Evolutionary conservation across 2,888 invertebrate genomes (phyloP).

Genomic region (Alsophila aescularia): DNA sequence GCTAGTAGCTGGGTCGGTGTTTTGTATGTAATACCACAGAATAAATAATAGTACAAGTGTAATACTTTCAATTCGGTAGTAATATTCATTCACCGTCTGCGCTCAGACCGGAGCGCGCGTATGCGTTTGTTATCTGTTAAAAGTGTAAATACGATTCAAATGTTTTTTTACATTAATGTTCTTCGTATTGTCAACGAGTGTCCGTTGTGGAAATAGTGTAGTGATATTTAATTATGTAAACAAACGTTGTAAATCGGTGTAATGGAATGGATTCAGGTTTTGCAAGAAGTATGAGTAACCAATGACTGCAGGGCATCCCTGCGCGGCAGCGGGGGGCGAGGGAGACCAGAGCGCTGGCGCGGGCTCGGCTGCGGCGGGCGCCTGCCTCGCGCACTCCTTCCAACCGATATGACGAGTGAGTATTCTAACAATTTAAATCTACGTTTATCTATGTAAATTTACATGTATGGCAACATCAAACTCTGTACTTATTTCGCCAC

Average conservation of each 20-base stretch:
- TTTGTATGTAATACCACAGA: slow-evolving; percentile 60
- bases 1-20: slow-evolving; percentile 57
- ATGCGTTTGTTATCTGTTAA: slow-evolving; percentile 46
- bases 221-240: slow-evolving; percentile 58
- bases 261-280: slow-evolving; percentile 65
- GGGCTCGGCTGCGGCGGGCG: slow-evolving; percentile 44
- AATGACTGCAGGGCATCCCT: slow-evolving; percentile 75
- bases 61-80: slow-evolving; percentile 63
- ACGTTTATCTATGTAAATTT: slow-evolving; percentile 3
- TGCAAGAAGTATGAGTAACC: slow-evolving; percentile 74
- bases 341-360: slow-evolving; percentile 51
- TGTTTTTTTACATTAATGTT: slow-evolving; percentile 35
- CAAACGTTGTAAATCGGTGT: slow-evolving; percentile 52
- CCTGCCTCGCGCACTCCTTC: slow-evolving; percentile 48
- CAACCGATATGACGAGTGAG: slow-evolving; percentile 57
- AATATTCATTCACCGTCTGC: slow-evolving; percentile 64
- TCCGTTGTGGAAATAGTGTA: slow-evolving; percentile 47
- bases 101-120: slow-evolving; percentile 60
- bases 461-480: slow-evolving; percentile 5
- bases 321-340: slow-evolving; percentile 59
- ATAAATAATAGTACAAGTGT: too few relatives aligned
- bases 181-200: slow-evolving; percentile 40
- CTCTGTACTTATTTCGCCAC: slow-evolving; percentile 10
- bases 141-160: slow-evolving; percentile 42
- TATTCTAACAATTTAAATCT: slow-evolving; percentile 32